Percentiles rank a stretch among this genome's conserved stretches.
These are phyloP conservation scores for Leucozona laternaria DNA, from an alignment of 2,888 invertebrate species.

Conservation along the genomic window DNA sequence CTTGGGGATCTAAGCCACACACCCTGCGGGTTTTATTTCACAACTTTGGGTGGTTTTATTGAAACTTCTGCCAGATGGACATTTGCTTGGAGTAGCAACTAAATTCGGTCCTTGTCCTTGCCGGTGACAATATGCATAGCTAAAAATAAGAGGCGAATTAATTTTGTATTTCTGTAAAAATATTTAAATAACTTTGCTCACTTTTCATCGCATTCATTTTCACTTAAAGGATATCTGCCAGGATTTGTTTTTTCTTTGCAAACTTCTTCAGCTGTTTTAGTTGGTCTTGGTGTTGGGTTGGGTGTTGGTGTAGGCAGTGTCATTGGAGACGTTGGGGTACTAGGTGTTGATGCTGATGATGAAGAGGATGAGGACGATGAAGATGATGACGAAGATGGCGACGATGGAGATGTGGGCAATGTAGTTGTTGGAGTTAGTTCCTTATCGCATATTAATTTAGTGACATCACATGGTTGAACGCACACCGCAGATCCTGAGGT, in stretches of 20 bases:
- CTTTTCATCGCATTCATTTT: not conserved
- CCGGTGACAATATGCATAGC: slow-evolving; percentile 36
- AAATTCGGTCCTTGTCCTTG: slow-evolving; percentile 14
- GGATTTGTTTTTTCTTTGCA: not conserved
- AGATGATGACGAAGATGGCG: not conserved
- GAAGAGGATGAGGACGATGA: not conserved
- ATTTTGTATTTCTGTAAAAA: not conserved
- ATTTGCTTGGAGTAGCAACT: slow-evolving; percentile 23
- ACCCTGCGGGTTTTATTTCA: slow-evolving; percentile 10
- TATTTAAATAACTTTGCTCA: not conserved
- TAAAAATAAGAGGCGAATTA: slow-evolving; percentile 2
- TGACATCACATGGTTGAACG: slow-evolving; percentile 55
- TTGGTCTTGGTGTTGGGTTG: slow-evolving; percentile 9
- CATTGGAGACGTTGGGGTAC: not conserved
- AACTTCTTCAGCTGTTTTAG: not conserved
- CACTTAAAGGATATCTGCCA: slow-evolving; percentile 31
- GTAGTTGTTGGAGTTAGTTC: not conserved
- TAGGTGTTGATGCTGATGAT: not conserved
- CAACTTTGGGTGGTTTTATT: slow-evolving; percentile 29
- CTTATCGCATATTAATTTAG: not conserved
- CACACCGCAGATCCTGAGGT: slow-evolving; percentile 43
- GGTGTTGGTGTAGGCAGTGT: not conserved
- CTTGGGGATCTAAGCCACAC: not conserved
- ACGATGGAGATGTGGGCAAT: not conserved
- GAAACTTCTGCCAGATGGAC: slow-evolving; percentile 18